phyloP scores from a whole-genome alignment of 2,888 invertebrate species.

The Oscheius sp. region DNA sequence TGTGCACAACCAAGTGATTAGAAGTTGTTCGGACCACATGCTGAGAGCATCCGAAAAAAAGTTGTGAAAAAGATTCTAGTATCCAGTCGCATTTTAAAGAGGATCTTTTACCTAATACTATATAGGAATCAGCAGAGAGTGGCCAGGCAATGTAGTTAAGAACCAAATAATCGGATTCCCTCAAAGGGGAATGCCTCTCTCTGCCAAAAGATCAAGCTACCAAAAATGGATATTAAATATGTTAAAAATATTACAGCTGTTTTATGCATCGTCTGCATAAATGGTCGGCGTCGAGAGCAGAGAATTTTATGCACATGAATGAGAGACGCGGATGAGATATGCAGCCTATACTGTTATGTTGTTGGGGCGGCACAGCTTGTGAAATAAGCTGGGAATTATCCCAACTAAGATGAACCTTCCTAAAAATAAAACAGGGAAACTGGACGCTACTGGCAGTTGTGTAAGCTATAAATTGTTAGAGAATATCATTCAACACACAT shows the following conservation, averaged over 20 bases:
- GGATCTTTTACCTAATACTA: slow-evolving; percentile 3
- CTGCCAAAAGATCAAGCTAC: not conserved
- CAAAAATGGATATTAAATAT: no score
- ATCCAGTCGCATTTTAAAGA: not conserved
- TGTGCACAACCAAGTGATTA: slow-evolving; percentile 27
- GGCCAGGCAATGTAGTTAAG: slow-evolving; percentile 16
- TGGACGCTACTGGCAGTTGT: no score
- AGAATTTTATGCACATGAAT: no score
- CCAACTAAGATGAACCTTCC: not conserved
- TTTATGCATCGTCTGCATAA: no score
- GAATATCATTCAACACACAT: not conserved
- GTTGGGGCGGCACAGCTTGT: no score
- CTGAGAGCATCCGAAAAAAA: slow-evolving; percentile 2
- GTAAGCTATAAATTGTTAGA: no score
- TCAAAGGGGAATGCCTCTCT: not conserved
- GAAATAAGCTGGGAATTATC: slow-evolving; percentile 1
- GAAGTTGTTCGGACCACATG: slow-evolving; percentile 27
- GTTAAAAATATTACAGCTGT: no score
- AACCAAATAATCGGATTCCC: slow-evolving; percentile 17
- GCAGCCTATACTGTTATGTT: no score
- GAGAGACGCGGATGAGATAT: no score
- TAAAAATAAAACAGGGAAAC: no score
- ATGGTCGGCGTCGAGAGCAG: no score
- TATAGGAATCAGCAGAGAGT: slow-evolving; percentile 19
- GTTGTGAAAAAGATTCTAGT: not conserved